Evolutionary conservation across 2,888 invertebrate species (phyloP), one percentile per base, ranked within the genome.

Genomic region (Tetragnatha montana): DNA sequence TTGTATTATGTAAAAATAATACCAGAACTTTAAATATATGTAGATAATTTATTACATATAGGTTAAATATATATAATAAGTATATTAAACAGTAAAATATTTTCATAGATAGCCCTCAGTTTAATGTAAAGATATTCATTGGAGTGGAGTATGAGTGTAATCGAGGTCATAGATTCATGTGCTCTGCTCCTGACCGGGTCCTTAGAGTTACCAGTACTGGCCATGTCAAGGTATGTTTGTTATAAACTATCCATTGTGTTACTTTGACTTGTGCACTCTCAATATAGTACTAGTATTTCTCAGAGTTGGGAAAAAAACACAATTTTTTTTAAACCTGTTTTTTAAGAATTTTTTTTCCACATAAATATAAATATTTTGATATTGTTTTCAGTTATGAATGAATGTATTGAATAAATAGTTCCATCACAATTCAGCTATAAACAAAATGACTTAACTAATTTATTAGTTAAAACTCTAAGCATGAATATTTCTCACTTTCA

Each of bases 131-230:
- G 94, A 96, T 98, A 92, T 98, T 98, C 93, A 96, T 99, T 87
- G 99, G 99, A 0, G 96, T 97, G 92, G 99, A 99, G 93, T 99
- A 99, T 94, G 99, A 99, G 94, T 99, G 99, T 94, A 96, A 97
- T 0, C 94, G 97, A n/a, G 99, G 99, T n/a, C 99, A 99, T 94
- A 95, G 98, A 86, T 98, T 98, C 93, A 98, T 98, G 96, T 96
- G 97, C 94, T 96, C 97, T 60, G 96, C 96, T 0, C 97, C 98
- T 7, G 97, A 97, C 93, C 96, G 96, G 92, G 96, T 97, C 88
- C 94, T 97, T 88, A 96, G 96, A 93, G 96, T 96, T 2, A 95
- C 96, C 21, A 96, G 95, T 92, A 93, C 93, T n/a, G 95, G 96
- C 22, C 95, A 96, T 91, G 96, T 96, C 17, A 96, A 96, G 92